Evolutionary conservation across 2,113 vertebrate genomes (phyloP).

Genomic region (Carollia perspicillata): DNA sequence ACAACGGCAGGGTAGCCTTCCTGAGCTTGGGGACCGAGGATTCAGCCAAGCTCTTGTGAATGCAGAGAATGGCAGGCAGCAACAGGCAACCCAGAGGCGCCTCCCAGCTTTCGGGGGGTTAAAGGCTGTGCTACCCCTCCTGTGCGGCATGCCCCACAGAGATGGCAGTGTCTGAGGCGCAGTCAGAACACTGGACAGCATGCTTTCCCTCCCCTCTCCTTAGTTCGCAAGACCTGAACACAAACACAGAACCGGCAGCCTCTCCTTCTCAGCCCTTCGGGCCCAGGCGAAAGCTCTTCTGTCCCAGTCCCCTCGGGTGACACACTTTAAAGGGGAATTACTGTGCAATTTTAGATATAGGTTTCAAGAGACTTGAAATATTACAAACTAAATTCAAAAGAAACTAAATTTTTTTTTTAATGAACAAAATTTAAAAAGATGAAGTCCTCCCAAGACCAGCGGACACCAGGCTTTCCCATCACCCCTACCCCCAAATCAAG

Average conservation of each 20-base stretch:
- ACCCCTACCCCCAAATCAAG: background rate
- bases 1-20: background rate
- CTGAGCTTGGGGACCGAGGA: background rate
- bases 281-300: background rate
- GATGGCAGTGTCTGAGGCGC: background rate
- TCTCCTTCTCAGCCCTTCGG: background rate
- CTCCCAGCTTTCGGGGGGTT: background rate
- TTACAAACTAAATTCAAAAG: slow-evolving; percentile 26
- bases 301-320: background rate
- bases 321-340: background rate
- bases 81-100: background rate
- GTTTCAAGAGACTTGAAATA: slow-evolving; percentile 4
- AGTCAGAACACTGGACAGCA: background rate
- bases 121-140: background rate
- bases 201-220: background rate
- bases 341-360: background rate
- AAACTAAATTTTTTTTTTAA: slow-evolving; percentile 33
- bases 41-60: background rate
- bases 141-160: background rate
- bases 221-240: background rate
- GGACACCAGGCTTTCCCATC: background rate
- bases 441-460: background rate
- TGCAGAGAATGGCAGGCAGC: background rate
- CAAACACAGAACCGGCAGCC: background rate
- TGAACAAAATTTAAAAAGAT: background rate